Percentiles rank a stretch among this genome's conserved stretches.
Conservation (phyloP, 2,797 vertebrate genomes). For the Gymnothorax javanicus region DNA sequence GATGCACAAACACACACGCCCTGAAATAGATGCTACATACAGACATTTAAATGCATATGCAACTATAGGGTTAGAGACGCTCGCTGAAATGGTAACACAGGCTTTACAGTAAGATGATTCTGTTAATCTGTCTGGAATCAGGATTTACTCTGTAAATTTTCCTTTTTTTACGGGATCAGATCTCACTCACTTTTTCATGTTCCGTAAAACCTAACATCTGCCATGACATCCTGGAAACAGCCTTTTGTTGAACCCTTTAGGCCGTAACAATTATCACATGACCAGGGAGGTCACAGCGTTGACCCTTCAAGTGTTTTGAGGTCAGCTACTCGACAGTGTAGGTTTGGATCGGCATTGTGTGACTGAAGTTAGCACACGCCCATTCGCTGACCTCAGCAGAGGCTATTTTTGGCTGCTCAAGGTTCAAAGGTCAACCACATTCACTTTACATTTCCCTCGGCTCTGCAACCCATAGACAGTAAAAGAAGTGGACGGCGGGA, state of each 20-base stretch:
- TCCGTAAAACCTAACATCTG: not conserved
- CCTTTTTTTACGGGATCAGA: not conserved
- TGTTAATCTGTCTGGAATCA: not conserved
- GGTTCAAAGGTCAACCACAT: conserved; percentile 4
- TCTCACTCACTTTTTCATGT: not conserved
- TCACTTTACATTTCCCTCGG: not conserved
- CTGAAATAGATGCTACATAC: not conserved
- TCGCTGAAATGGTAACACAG: not conserved
- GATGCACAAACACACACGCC: not conserved
- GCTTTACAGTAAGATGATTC: too few species aligned
- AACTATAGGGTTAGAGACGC: not conserved
- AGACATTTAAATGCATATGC: not conserved
- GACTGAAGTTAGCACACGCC: not conserved
- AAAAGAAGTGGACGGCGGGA: too few species aligned
- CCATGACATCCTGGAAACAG: not conserved
- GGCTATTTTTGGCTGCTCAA: not conserved
- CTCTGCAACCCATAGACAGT: not conserved
- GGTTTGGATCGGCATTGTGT: not conserved
- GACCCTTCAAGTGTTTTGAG: not conserved
- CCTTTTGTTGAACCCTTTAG: not conserved
- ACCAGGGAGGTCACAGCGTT: not conserved
- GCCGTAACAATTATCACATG: not conserved
- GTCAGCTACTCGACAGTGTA: not conserved
- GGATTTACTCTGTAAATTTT: not conserved
- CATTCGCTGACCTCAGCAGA: not conserved